Evolutionary conservation across 2,888 invertebrate genomes (phyloP).

Genomic region (Microctonus hyperodae): DNA sequence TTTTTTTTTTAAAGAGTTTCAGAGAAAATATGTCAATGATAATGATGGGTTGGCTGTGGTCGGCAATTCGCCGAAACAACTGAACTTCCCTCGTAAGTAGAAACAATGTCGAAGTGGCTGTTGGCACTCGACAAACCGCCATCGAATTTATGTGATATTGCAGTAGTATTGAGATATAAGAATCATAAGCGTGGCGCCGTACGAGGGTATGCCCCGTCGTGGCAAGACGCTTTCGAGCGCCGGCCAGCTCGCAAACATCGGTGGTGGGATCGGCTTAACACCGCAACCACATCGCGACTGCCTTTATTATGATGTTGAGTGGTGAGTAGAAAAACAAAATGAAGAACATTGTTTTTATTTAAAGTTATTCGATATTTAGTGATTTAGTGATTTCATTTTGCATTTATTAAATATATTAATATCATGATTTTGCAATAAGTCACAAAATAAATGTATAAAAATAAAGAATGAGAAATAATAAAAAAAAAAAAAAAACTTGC

Average conservation of each 20-base stretch:
- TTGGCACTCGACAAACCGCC: constrained; percentile 52
- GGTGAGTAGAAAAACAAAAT: constrained; percentile 29
- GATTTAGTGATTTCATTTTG: too few relatives aligned
- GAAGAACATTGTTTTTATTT: background rate
- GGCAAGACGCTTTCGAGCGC: constrained; percentile 45
- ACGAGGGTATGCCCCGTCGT: constrained; percentile 52
- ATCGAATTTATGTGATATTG: constrained; percentile 50
- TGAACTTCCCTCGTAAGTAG: constrained; percentile 26
- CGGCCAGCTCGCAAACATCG: constrained; percentile 36
- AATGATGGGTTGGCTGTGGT: constrained; percentile 23
- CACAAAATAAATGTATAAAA: background rate
- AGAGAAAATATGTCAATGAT: constrained; percentile 2
- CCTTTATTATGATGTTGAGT: constrained; percentile 37
- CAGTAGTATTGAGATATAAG: constrained; percentile 33
- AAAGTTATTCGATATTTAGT: background rate
- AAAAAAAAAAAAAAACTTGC: background rate
- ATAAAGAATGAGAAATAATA: background rate
- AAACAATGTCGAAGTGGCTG: constrained; percentile 52
- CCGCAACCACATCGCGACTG: constrained; percentile 34
- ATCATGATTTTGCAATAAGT: background rate
- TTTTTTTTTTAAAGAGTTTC: constrained; percentile 10
- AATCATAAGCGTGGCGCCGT: constrained; percentile 40
- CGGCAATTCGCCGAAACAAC: constrained; percentile 19
- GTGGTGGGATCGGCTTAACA: constrained; percentile 36
- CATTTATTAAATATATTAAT: background rate